Evolutionary conservation across 2,113 vertebrate species (phyloP).

Genomic region (Sylvilagus bachmani): DNA sequence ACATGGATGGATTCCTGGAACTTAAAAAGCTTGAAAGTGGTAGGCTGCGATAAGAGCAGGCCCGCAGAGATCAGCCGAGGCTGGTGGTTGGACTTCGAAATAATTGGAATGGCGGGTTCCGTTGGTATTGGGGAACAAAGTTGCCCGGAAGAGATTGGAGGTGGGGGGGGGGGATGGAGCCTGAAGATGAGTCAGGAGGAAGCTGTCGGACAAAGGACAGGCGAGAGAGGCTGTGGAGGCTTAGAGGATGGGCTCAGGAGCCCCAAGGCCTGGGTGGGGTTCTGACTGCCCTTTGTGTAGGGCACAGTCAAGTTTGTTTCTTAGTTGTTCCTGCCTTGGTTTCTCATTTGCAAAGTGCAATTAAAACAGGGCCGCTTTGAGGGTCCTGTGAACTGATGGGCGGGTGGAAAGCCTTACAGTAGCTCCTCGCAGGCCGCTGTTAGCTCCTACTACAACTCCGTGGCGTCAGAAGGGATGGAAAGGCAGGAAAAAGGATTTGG

Average conservation of each 20-base stretch:
- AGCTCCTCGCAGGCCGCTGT: background rate
- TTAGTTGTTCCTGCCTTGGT: background rate
- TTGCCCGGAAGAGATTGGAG: background rate
- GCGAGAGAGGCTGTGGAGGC: background rate
- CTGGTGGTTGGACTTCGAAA: background rate
- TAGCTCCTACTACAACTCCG: background rate
- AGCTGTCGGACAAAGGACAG: background rate
- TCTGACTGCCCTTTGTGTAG: background rate
- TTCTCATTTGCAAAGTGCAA: slow-evolving; percentile 9
- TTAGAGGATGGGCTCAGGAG: background rate
- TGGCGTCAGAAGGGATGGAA: background rate
- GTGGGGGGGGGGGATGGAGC: background rate
- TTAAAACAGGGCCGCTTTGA: background rate
- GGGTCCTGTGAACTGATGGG: background rate
- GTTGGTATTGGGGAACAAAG: background rate
- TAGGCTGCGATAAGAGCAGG: background rate
- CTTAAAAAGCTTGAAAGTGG: background rate
- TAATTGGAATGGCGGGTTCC: background rate
- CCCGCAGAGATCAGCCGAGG: background rate
- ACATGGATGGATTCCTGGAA: background rate
- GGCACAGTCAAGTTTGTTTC: background rate
- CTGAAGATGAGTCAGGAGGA: background rate
- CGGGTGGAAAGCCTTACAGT: background rate
- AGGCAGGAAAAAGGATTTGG: background rate
- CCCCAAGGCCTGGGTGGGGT: background rate